Conservation (phyloP, 2,888 invertebrate species). For the Trissoscelio sp. region DNA sequence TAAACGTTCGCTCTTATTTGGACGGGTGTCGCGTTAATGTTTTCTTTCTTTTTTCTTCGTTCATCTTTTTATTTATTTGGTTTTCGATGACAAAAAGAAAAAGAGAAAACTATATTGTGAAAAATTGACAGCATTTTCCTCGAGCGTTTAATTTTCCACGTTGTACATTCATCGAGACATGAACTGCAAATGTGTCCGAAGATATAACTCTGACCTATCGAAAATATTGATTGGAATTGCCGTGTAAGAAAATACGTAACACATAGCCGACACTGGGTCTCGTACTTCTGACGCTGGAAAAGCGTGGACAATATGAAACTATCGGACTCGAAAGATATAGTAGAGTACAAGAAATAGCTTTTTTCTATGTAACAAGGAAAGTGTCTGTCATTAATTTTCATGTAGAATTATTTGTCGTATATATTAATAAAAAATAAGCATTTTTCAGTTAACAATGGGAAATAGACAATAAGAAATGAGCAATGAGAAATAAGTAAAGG, state of each 20-base stretch:
- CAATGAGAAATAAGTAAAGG: too few relatives aligned
- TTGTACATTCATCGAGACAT: not conserved
- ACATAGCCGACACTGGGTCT: not conserved
- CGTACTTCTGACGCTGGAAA: slow-evolving; percentile 9
- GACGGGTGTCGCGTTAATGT: slow-evolving; percentile 17
- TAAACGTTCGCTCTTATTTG: slow-evolving; percentile 27
- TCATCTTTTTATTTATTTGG: slow-evolving; percentile 7
- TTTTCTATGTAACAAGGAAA: slow-evolving; percentile 5
- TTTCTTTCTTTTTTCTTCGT: not conserved
- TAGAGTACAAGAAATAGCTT: slow-evolving; percentile 6
- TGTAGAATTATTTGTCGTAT: too few relatives aligned
- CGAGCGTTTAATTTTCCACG: slow-evolving; percentile 22
- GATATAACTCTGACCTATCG: slow-evolving; percentile 15
- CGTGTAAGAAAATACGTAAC: slow-evolving; percentile 18
- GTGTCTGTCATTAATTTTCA: slow-evolving; percentile 1
- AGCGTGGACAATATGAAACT: slow-evolving; percentile 16
- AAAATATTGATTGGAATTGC: slow-evolving; percentile 28
- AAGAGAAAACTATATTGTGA: not conserved
- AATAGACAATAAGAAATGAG: too few relatives aligned
- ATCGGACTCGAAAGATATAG: slow-evolving; percentile 8
- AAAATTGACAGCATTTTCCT: not conserved
- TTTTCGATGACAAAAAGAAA: not conserved
- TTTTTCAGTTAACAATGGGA: too few relatives aligned
- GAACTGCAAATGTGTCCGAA: not conserved
- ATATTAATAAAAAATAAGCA: too few relatives aligned